Percentiles rank a stretch among this genome's conserved stretches.
phyloP scores from a whole-genome alignment of 2,113 vertebrate genomes.

The Mionectes macconnelli region DNA sequence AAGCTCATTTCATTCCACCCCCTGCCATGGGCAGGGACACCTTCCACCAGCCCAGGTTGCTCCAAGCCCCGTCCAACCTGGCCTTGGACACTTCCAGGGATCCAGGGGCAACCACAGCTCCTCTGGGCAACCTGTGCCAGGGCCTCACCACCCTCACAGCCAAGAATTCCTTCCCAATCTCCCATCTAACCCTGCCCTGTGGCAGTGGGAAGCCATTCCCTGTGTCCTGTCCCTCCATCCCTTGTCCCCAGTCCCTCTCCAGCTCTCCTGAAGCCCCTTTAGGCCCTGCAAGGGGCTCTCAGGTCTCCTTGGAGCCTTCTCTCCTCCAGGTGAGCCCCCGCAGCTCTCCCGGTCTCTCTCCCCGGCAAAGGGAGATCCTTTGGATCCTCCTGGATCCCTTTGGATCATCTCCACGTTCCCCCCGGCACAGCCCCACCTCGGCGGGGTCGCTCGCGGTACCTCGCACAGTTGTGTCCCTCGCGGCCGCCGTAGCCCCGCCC shows the following conservation, averaged over 20 bases:
- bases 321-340: accelerated
- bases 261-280: neutral
- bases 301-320: neutral
- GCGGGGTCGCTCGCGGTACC: neutral
- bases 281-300: neutral
- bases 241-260: too few relatives aligned
- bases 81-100: neutral
- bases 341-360: neutral
- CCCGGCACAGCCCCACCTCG: too few relatives aligned
- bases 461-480: neutral
- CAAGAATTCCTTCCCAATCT: too few relatives aligned
- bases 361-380: neutral
- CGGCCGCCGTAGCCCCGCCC: neutral
- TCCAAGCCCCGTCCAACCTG: neutral
- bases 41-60: neutral
- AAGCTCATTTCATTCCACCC: accelerated
- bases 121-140: neutral
- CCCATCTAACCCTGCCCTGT: too few relatives aligned
- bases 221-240: too few relatives aligned
- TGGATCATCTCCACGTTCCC: accelerated
- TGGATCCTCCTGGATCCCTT: neutral
- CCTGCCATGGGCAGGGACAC: neutral
- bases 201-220: neutral
- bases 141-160: neutral
- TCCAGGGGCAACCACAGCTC: neutral